phyloP scores from a whole-genome alignment of 2,888 invertebrate species.

The Pantelozetes paolii region DNA sequence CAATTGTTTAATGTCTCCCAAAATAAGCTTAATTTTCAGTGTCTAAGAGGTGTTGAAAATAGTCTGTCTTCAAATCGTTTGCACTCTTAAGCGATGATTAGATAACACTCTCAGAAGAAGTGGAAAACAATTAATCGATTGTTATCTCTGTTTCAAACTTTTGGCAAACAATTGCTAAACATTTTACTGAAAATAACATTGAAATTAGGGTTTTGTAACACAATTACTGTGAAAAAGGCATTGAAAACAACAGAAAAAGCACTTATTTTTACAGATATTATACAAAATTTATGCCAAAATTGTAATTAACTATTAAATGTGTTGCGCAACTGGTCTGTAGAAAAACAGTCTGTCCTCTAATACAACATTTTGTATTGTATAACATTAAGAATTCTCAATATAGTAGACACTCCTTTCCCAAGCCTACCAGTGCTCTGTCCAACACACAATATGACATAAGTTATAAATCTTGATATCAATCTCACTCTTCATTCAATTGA shows the following conservation, averaged over 20 bases:
- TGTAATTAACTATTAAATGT: no score
- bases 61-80: background rate
- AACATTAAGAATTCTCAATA: no score
- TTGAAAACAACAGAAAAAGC: background rate
- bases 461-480: background rate
- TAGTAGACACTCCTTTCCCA: no score
- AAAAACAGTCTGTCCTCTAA: no score
- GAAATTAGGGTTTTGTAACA: background rate
- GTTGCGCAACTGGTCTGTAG: no score
- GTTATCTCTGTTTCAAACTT: background rate
- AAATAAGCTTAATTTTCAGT: no score
- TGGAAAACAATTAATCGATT: slow-evolving; percentile 1
- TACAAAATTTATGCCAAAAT: no score
- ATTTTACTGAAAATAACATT: background rate
- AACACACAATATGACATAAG: no score
- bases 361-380: no score
- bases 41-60: no score
- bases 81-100: background rate
- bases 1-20: background rate
- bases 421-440: no score
- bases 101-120: background rate
- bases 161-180: background rate
- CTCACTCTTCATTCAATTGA: background rate
- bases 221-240: background rate
- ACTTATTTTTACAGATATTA: background rate